Conservation (phyloP, 2,113 vertebrate species). For the Regulus satrapa region DNA sequence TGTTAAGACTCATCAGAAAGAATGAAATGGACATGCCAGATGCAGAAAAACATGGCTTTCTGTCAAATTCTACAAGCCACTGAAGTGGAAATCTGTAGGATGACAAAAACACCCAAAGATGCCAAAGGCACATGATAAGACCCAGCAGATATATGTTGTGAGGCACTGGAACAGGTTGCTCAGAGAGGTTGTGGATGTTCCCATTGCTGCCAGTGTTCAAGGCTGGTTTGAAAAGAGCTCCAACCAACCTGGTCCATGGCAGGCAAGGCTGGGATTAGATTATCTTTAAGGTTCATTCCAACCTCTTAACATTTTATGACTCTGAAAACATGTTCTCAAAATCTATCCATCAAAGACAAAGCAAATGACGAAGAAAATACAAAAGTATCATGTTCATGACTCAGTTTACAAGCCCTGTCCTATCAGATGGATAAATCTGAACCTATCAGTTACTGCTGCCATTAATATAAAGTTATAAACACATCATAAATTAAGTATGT, state of each 20-base stretch:
- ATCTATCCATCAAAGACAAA: not conserved
- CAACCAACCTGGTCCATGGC: not conserved
- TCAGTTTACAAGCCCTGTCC: not conserved
- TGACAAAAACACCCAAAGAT: not conserved
- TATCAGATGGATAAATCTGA: not conserved
- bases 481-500: not conserved
- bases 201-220: fast-evolving
- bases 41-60: not conserved
- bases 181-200: not conserved
- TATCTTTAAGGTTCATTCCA: not conserved
- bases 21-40: not conserved
- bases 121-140: not conserved
- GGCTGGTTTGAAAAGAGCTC: not conserved
- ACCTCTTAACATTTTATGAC: no score
- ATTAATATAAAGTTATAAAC: not conserved
- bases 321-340: not conserved
- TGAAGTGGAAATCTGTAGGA: not conserved
- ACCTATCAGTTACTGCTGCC: not conserved
- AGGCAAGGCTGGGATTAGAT: not conserved
- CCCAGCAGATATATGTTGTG: not conserved
- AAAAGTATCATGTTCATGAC: not conserved
- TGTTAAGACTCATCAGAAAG: not conserved
- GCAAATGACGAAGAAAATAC: not conserved
- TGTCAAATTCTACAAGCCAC: not conserved
- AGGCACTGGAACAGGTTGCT: not conserved